These are phyloP conservation scores for Passer montanus DNA, from an alignment of 2,113 vertebrate genomes.

Conservation along the genomic window DNA sequence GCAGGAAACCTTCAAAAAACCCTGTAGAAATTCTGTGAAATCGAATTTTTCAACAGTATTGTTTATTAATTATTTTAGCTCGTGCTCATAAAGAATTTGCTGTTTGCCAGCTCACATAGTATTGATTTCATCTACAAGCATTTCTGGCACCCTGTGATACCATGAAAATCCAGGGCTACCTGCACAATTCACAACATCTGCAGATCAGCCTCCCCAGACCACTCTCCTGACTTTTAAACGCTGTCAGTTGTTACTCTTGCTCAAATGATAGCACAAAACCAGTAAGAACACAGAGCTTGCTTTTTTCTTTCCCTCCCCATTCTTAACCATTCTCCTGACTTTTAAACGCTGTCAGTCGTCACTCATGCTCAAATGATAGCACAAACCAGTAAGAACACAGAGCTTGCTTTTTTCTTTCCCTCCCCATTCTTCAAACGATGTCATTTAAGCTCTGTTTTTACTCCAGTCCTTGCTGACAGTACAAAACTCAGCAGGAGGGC, in stretches of 20 bases:
- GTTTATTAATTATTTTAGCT: not conserved
- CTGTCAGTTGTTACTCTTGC: accelerated
- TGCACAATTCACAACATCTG: not conserved
- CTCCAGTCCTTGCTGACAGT: not conserved
- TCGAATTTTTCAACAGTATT: not conserved
- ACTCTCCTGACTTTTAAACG: not conserved
- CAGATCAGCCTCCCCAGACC: not conserved
- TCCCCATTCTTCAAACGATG: accelerated
- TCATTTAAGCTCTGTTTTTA: not conserved
- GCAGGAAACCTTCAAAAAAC: not conserved
- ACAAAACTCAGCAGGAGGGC: not conserved
- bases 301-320: no score
- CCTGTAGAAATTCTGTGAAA: not conserved
- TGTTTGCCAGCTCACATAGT: accelerated
- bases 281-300: not conserved
- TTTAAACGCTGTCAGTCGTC: not conserved
- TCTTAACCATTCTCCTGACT: not conserved
- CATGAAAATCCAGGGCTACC: not conserved
- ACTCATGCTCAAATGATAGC: not conserved
- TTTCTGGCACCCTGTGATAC: not conserved
- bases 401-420: not conserved
- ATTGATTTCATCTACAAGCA: not conserved
- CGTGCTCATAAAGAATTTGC: not conserved
- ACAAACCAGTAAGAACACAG: no score
- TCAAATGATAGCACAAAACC: not conserved